These are phyloP conservation scores for Myathropa florea DNA, from an alignment of 2,888 invertebrate genomes.

Conservation along the genomic window DNA sequence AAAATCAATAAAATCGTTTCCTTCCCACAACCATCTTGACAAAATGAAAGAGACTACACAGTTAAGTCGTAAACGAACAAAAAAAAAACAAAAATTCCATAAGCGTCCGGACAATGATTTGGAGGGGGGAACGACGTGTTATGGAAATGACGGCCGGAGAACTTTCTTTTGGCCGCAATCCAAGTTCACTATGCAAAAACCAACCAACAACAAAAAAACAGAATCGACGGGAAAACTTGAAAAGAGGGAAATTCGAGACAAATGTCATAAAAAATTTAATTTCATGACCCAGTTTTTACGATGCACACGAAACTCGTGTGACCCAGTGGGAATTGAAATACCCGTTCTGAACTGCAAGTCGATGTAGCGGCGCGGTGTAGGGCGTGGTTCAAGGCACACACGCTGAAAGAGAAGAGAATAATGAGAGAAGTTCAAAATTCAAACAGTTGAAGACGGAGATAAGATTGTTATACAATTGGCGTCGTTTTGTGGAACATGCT, in stretches of 20 bases:
- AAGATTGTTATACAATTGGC: constrained; percentile 4
- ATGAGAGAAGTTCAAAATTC: neutral
- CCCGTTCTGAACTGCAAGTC: neutral
- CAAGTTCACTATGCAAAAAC: constrained; percentile 31
- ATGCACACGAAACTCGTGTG: constrained; percentile 13
- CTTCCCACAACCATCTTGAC: neutral
- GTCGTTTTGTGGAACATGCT: constrained; percentile 23
- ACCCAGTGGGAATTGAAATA: neutral
- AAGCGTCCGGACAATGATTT: too few species aligned
- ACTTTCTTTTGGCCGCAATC: constrained; percentile 23
- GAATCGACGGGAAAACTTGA: neutral
- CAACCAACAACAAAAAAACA: neutral
- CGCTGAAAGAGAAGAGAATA: neutral
- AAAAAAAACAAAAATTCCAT: neutral
- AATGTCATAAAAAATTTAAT: constrained; percentile 36
- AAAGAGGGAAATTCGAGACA: constrained; percentile 30
- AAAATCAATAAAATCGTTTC: neutral
- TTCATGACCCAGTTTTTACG: constrained; percentile 45
- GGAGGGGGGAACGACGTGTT: too few species aligned
- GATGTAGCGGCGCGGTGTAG: neutral
- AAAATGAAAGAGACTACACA: neutral
- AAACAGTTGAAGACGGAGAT: constrained; percentile 8
- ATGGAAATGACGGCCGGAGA: neutral
- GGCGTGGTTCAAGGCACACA: neutral
- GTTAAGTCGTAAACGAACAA: neutral